Base-by-base conservation (phyloP, 2,888 invertebrate genomes). In the Cheilosia grossa region DNA sequence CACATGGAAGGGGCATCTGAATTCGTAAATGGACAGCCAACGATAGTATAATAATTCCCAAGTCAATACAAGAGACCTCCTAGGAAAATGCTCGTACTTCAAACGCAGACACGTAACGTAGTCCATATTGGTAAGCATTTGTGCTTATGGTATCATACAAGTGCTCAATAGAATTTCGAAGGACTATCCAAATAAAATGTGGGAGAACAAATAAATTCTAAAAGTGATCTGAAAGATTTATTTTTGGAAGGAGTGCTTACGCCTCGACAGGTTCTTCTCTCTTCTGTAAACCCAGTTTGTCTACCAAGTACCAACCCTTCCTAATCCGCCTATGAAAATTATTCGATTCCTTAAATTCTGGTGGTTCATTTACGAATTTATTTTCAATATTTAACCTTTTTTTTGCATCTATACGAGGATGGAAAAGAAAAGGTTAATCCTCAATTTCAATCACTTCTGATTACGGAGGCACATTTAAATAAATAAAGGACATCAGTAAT, bases 391-490 rank as follows among this genome's bases (percentile, higher is more conserved):
- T 81, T 40, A 53, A 63, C 74, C 61, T 33, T 63, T 80, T 66
- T 44, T 17, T 7, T 2, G 17, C n/a, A 30, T 42, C 27, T 47
- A n/a, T n/a, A 24, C 7, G 15, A 61, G 59, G 56, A 58, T 56
- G 61, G 33, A 27, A 27, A 37, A 9, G 58, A 74, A 81, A 74
- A 69, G 80, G 80, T 74, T 81, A 74, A 63, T 74, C 63, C 49
- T 42, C 74, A 69, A 81, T 69, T 74, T 69, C 67, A 81, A 81
- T 81, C 74, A 74, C 61, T 81, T 56, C 56, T 81, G 80, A 81
- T 81, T 81, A 81, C 61, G 49, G 63, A 33, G 61, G 56, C 69
- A 79, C 67, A 74, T 81, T 81, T 81, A 61, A 81, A 81, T 81
- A 81, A 74, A 74, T 74, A 81, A 74, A 63, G n/a, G 63, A 63